A percentile compares a stretch with the other conserved stretches of the same genome.
Conservation (phyloP, 2,888 invertebrate species). For the Mythimna pallens region DNA sequence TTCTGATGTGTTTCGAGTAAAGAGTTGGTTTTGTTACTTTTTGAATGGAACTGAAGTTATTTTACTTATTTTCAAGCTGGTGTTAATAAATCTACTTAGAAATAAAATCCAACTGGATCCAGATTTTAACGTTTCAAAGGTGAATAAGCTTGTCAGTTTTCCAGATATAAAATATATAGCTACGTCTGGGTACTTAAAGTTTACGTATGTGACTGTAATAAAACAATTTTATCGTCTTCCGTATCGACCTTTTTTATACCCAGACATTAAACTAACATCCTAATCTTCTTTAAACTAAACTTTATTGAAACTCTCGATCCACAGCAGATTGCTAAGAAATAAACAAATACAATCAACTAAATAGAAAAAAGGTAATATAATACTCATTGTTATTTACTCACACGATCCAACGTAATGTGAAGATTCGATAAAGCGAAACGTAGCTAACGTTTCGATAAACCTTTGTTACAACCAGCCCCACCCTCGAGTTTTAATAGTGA, state of each 20-base stretch:
- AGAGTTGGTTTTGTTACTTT: neutral
- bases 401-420: slow-evolving; percentile 63
- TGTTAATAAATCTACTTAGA: neutral
- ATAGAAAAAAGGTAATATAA: slow-evolving; percentile 67
- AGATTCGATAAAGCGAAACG: slow-evolving; percentile 70
- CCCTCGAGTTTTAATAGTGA: slow-evolving; percentile 65
- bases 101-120: neutral
- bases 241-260: slow-evolving; percentile 17
- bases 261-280: slow-evolving; percentile 23
- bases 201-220: slow-evolving; percentile 15
- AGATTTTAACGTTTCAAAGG: neutral
- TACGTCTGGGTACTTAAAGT: neutral
- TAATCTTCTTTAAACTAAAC: slow-evolving; percentile 41
- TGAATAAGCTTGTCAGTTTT: neutral
- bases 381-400: slow-evolving; percentile 68
- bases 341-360: slow-evolving; percentile 63
- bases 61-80: neutral
- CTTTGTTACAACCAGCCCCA: slow-evolving; percentile 76
- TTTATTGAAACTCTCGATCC: slow-evolving; percentile 35
- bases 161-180: neutral
- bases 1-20: slow-evolving; percentile 17
- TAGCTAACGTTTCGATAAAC: slow-evolving; percentile 76
- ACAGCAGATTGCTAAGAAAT: slow-evolving; percentile 57
- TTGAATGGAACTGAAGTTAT: neutral
- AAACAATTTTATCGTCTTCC: slow-evolving; percentile 30